phyloP scores from a whole-genome alignment of 1,140 invertebrate genomes.

The Rhopalosiphum padi region DNA sequence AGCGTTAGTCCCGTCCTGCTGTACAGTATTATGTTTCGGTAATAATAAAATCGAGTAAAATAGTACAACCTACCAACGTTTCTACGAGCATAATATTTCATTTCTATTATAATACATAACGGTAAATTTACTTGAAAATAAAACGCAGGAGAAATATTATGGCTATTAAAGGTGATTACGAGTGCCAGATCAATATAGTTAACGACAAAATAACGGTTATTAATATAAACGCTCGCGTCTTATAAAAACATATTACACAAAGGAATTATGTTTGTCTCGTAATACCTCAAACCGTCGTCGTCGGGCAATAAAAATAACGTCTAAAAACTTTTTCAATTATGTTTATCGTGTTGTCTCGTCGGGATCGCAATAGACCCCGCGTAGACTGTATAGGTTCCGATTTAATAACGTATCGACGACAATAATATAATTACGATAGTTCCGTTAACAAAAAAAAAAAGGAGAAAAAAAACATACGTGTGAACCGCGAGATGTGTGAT shows the following conservation, averaged over 20 bases:
- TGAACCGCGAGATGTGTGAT: not conserved
- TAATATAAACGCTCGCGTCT: not conserved
- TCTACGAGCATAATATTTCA: too few species aligned
- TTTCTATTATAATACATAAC: not conserved
- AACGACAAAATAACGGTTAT: not conserved
- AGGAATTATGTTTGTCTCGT: not conserved
- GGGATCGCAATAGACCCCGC: too few species aligned
- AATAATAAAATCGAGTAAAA: not conserved
- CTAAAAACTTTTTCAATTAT: conserved; percentile 15
- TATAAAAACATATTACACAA: not conserved
- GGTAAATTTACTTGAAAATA: not conserved
- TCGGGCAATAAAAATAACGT: not conserved
- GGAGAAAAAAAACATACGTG: not conserved
- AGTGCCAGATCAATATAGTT: not conserved
- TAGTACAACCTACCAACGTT: not conserved
- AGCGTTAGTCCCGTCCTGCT: not conserved
- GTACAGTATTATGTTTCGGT: not conserved
- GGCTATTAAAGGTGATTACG: not conserved
- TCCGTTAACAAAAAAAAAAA: too few species aligned
- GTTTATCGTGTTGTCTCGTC: not conserved
- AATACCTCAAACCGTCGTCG: not conserved
- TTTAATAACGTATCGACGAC: not conserved
- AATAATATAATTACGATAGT: not conserved
- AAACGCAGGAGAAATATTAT: not conserved
- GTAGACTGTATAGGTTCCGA: not conserved